Evolutionary conservation across 2,888 invertebrate genomes (phyloP).

Genomic region (Heliconius erato): DNA sequence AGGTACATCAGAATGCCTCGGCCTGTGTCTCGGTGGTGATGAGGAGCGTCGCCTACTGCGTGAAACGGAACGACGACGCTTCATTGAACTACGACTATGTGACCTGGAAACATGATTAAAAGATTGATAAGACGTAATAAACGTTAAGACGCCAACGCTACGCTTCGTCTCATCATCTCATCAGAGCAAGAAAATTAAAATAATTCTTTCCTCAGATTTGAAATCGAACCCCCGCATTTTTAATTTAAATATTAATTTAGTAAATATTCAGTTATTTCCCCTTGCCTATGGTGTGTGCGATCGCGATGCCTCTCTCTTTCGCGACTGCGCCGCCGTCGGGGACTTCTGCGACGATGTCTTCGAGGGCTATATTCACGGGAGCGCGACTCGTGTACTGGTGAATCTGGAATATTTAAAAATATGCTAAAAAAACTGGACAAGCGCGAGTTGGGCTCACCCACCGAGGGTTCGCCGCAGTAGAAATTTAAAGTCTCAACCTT

Average conservation of each 20-base stretch:
- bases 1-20: conserved; percentile 65
- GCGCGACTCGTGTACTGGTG: conserved; percentile 69
- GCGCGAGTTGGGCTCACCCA: too few species aligned
- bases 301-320: conserved; percentile 57
- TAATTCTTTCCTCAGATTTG: too few species aligned
- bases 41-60: conserved; percentile 81
- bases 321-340: conserved; percentile 63
- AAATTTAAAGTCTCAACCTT: too few species aligned
- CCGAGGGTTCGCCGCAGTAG: too few species aligned
- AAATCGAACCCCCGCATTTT: too few species aligned
- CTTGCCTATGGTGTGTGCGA: conserved; percentile 54
- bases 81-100: conserved; percentile 87
- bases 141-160: too few species aligned
- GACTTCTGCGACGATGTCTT: conserved; percentile 71
- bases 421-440: too few species aligned
- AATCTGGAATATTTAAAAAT: conserved; percentile 62
- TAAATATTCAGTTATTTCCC: not conserved
- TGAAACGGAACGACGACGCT: conserved; percentile 85
- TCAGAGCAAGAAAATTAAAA: too few species aligned
- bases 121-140: not conserved
- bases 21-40: conserved; percentile 76
- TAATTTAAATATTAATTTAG: too few species aligned
- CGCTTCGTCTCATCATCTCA: too few species aligned
- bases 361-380: conserved; percentile 70
- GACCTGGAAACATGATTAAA: conserved; percentile 71